A percentile compares a stretch with the other conserved stretches of the same genome.
These are phyloP conservation scores for Ypsolopha sequella DNA, from an alignment of 2,888 invertebrate genomes.

Conservation along the genomic window DNA sequence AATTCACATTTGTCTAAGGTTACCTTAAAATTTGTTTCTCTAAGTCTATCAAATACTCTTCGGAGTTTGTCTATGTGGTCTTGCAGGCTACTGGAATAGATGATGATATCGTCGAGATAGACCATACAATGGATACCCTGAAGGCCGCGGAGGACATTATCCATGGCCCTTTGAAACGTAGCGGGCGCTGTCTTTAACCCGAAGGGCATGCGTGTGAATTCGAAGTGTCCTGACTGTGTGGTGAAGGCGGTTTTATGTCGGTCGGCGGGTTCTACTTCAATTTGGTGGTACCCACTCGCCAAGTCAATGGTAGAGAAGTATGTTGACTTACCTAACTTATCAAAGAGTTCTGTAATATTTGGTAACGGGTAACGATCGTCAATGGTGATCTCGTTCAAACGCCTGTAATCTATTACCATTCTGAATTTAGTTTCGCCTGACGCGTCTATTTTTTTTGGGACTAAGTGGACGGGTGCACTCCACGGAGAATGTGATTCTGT, in stretches of 20 bases:
- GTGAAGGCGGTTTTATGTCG: constrained; percentile 16
- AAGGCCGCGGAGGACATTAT: constrained; percentile 17
- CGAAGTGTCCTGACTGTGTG: constrained; percentile 16
- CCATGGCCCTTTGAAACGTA: constrained; percentile 32
- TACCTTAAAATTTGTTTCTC: constrained; percentile 4
- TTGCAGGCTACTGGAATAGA: constrained; percentile 13
- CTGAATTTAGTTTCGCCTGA: constrained; percentile 22
- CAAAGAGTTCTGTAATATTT: constrained; percentile 14
- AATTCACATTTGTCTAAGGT: constrained; percentile 7
- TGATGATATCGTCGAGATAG: constrained; percentile 20
- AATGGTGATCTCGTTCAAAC: constrained; percentile 21
- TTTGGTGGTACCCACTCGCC: constrained; percentile 19
- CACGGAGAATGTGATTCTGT: constrained; percentile 23
- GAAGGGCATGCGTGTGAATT: constrained; percentile 26
- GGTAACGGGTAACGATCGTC: constrained; percentile 22
- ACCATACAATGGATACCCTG: too few species aligned
- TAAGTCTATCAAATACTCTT: constrained; percentile 9
- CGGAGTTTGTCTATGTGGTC: constrained; percentile 3
- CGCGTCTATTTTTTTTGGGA: constrained; percentile 28
- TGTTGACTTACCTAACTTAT: constrained; percentile 10
- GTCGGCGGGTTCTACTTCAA: constrained; percentile 13
- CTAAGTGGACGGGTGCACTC: constrained; percentile 28
- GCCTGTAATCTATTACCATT: constrained; percentile 20
- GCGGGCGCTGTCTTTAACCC: constrained; percentile 35
- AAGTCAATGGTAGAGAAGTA: constrained; percentile 18